Conservation (phyloP, 1,140 invertebrate species). For the Caenorhabditis tropicalis region DNA sequence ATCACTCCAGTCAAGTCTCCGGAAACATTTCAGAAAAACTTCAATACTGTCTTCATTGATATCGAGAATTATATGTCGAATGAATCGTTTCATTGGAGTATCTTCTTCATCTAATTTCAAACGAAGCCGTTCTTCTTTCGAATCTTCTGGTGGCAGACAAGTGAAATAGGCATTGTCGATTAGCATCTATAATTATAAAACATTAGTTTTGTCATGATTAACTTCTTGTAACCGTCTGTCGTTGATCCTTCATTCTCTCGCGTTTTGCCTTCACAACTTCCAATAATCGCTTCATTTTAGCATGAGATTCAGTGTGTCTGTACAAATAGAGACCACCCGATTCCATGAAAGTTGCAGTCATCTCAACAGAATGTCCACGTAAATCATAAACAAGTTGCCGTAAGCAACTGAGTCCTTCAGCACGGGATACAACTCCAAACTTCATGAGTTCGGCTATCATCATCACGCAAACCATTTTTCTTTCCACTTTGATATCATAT, state of each 20-base stretch:
- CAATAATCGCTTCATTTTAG: slow-evolving; percentile 57
- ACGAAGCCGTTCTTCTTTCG: slow-evolving; percentile 15
- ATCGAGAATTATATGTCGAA: slow-evolving; percentile 29
- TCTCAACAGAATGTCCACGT: slow-evolving; percentile 49
- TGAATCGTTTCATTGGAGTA: slow-evolving; percentile 49
- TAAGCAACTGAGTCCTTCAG: slow-evolving; percentile 55
- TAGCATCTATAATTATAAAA: slow-evolving; percentile 46
- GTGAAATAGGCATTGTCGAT: slow-evolving; percentile 57
- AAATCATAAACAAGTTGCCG: slow-evolving; percentile 56
- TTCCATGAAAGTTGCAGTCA: slow-evolving; percentile 52
- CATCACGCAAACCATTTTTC: slow-evolving; percentile 14
- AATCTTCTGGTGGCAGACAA: slow-evolving; percentile 54
- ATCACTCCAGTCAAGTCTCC: slow-evolving; percentile 45
- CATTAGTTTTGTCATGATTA: not conserved
- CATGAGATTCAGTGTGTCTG: slow-evolving; percentile 50
- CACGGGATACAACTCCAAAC: slow-evolving; percentile 55
- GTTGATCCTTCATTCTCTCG: slow-evolving; percentile 54
- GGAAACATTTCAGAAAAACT: not conserved
- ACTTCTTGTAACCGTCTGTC: slow-evolving; percentile 37
- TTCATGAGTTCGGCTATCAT: slow-evolving; percentile 47
- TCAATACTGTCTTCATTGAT: slow-evolving; percentile 24
- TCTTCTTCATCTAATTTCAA: slow-evolving; percentile 43
- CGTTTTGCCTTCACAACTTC: slow-evolving; percentile 57
- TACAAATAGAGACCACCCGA: slow-evolving; percentile 50
- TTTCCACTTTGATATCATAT: not conserved